A percentile compares a stretch with the other conserved stretches of the same genome.
Evolutionary conservation across 2,888 invertebrate species (phyloP).

Genomic region (Spodoptera exigua): DNA sequence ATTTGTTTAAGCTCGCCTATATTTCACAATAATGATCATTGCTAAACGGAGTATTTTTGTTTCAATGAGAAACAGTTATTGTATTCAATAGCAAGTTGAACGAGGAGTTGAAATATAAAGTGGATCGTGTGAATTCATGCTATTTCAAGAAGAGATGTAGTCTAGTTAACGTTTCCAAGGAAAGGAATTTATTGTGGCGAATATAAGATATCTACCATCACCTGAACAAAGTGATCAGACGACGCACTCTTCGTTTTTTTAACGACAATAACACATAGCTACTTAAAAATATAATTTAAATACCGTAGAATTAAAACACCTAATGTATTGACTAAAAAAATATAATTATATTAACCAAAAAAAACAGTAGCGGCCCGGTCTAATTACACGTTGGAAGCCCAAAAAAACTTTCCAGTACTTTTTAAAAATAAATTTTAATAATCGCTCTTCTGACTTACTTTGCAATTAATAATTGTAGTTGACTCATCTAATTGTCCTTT

Average conservation of each 20-base stretch:
- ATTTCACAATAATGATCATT: slow-evolving; percentile 29
- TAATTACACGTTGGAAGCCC: neutral
- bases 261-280: no score
- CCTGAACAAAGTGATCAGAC: no score
- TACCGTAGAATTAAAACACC: neutral
- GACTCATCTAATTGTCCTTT: slow-evolving; percentile 6
- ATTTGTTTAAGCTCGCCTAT: slow-evolving; percentile 53
- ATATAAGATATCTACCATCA: no score
- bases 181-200: no score
- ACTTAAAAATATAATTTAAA: no score
- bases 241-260: no score
- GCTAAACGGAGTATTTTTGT: slow-evolving; percentile 9
- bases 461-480: slow-evolving; percentile 19
- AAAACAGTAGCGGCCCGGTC: neutral
- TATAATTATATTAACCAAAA: neutral
- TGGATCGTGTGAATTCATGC: no score
- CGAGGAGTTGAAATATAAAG: no score
- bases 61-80: neutral
- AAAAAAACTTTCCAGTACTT: slow-evolving; percentile 9
- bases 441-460: slow-evolving; percentile 16
- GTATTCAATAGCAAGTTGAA: no score
- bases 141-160: no score
- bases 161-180: no score
- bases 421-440: slow-evolving; percentile 6
- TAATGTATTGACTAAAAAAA: neutral